These are phyloP conservation scores for Lithophane leautieri DNA, from an alignment of 2,888 invertebrate species.

Conservation along the genomic window DNA sequence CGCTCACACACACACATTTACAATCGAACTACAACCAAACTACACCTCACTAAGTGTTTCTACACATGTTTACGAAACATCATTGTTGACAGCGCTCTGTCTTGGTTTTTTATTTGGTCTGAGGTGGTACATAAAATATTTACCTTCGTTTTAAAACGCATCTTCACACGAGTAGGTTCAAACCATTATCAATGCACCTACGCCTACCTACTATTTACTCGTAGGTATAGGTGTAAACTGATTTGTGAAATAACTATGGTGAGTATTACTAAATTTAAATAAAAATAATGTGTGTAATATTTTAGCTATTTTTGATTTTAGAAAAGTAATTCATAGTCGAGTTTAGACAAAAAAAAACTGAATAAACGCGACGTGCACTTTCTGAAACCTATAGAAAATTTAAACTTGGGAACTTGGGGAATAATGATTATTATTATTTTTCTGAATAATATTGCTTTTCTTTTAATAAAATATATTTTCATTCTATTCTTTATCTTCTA, in stretches of 20 bases:
- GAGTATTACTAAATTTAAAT: background rate
- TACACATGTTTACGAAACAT: too few relatives aligned
- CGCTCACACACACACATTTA: too few relatives aligned
- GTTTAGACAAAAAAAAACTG: too few relatives aligned
- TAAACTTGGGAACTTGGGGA: background rate
- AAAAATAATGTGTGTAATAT: conserved; percentile 5
- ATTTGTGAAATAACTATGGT: background rate
- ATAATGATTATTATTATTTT: background rate
- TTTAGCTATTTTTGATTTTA: conserved; percentile 3
- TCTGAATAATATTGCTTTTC: background rate
- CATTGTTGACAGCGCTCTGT: too few relatives aligned
- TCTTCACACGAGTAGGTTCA: conserved; percentile 22
- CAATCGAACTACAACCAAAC: too few relatives aligned
- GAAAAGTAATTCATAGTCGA: background rate
- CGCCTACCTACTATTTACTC: background rate
- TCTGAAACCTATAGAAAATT: background rate
- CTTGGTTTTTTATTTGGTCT: too few relatives aligned
- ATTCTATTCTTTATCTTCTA: background rate
- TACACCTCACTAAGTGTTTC: too few relatives aligned
- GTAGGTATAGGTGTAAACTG: too few relatives aligned
- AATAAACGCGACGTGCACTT: too few relatives aligned
- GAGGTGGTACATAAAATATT: background rate
- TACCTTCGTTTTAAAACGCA: background rate
- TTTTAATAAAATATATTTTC: background rate
- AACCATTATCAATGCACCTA: background rate